Base-by-base conservation (phyloP, 2,797 vertebrate species). In the Danio jaintianensis region DNA sequence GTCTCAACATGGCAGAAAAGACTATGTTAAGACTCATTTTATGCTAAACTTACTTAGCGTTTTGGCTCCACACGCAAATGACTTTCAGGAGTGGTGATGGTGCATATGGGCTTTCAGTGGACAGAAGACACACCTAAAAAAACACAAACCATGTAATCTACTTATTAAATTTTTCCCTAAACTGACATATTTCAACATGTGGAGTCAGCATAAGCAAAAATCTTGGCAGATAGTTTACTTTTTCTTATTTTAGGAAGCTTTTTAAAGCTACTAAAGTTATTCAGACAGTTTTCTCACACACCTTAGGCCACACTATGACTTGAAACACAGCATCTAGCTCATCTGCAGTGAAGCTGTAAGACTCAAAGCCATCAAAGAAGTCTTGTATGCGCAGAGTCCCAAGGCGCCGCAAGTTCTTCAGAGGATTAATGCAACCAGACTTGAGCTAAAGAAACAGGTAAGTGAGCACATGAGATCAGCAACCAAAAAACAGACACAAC, bases 281-380 rank as follows among this genome's bases (percentile, higher is more conserved):
- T 5, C 47, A 10, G 0, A n/a, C 9, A 52, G 15, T n/a, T n/a
- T 52, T 52, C 15, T 18, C 11, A 40, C 40, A 86, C 88, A 99
- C 98, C 95, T 98, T 97, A 85, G 97, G 96, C 97, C 97, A 99
- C 12, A 99, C 91, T 5, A 93, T 93, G 16, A 95, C 95, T 71
- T 93, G 87, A 83, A 98, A 98, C 69, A 97, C 89, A 0, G 92
- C 97, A 36, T 99, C 96, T n/a, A 96, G 89, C 88, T 99, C 96
- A 71, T 97, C 96, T 1, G 87, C 78, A 45, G 86, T 95, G 88
- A 97, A 99, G 72, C 48, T 89, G 89, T 97, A 97, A 0, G 89
- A 94, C 78, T 98, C 96, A 67, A 96, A 96, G 73, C 91, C 91
- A 55, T 94, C 92, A 75, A 99, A 98, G 89, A 98, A 98, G 58